phyloP scores from a whole-genome alignment of 2,888 invertebrate genomes.

The Podabrus alpinus region DNA sequence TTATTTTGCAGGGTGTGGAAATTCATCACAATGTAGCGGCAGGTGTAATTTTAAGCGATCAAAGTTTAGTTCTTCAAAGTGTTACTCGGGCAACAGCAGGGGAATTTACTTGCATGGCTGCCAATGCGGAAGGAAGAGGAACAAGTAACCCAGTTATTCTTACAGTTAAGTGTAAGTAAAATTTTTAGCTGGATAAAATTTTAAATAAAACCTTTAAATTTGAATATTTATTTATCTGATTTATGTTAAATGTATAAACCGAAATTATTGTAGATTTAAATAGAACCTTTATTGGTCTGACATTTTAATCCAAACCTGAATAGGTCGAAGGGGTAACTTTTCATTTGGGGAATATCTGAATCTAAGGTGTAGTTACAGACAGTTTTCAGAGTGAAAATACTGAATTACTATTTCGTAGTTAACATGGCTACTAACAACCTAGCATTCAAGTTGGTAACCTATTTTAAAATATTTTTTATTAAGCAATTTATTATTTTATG shows the following conservation, averaged over 20 bases:
- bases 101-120: slow-evolving; percentile 84
- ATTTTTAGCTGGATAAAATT: slow-evolving; percentile 1
- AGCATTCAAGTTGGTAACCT: not conserved
- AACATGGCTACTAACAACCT: not conserved
- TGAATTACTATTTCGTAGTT: not conserved
- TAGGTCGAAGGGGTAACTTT: not conserved
- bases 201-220: not conserved
- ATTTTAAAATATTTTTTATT: not conserved
- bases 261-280: not conserved
- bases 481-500: not conserved
- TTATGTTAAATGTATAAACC: not conserved
- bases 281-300: not conserved
- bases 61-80: slow-evolving; percentile 83
- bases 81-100: slow-evolving; percentile 83
- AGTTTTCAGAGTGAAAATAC: not conserved
- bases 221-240: not conserved
- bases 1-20: slow-evolving; percentile 70
- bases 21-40: slow-evolving; percentile 81
- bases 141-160: slow-evolving; percentile 73
- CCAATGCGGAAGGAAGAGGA: slow-evolving; percentile 83
- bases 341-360: not conserved
- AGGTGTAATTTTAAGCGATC: slow-evolving; percentile 83
- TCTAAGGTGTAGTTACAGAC: not conserved
- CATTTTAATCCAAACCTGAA: not conserved
- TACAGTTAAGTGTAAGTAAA: slow-evolving; percentile 70